A percentile compares a stretch with the other conserved stretches of the same genome.
These are phyloP conservation scores for Drosophila ironensis DNA, from an alignment of 1,140 invertebrate genomes.

Conservation along the genomic window DNA sequence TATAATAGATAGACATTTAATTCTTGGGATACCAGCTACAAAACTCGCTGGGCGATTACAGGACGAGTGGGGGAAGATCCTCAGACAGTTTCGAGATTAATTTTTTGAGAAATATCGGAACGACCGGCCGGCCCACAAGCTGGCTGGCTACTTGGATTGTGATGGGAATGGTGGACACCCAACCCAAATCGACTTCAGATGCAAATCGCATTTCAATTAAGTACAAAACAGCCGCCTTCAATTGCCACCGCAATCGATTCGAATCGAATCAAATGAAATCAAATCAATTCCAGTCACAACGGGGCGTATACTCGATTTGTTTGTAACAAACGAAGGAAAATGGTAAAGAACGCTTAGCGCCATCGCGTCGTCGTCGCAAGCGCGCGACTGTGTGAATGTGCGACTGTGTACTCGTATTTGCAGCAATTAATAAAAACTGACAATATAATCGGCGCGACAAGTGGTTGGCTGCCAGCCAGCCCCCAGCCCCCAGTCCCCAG, in stretches of 20 bases:
- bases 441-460: constrained; percentile 78
- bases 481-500: constrained; percentile 70
- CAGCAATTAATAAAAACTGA: constrained; percentile 81
- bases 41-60: too few relatives aligned
- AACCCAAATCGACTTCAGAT: constrained; percentile 2
- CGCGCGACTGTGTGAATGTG: too few relatives aligned
- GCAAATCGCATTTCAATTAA: constrained; percentile 63
- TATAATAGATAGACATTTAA: too few relatives aligned
- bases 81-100: too few relatives aligned
- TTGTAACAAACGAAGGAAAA: constrained; percentile 20
- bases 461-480: constrained; percentile 77
- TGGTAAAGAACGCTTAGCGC: constrained; percentile 59
- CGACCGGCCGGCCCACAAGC: too few relatives aligned
- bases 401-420: too few relatives aligned
- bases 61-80: too few relatives aligned
- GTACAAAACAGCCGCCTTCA: constrained; percentile 19
- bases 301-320: constrained; percentile 74
- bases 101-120: too few relatives aligned
- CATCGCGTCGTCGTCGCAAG: constrained; percentile 38
- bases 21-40: too few relatives aligned
- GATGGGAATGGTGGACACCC: too few relatives aligned
- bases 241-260: constrained; percentile 40
- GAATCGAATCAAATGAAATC: constrained; percentile 48
- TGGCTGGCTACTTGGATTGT: too few relatives aligned
- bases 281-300: constrained; percentile 70